These are phyloP conservation scores for Drosophila fulvimacula DNA, from an alignment of 2,888 invertebrate species.

Conservation along the genomic window DNA sequence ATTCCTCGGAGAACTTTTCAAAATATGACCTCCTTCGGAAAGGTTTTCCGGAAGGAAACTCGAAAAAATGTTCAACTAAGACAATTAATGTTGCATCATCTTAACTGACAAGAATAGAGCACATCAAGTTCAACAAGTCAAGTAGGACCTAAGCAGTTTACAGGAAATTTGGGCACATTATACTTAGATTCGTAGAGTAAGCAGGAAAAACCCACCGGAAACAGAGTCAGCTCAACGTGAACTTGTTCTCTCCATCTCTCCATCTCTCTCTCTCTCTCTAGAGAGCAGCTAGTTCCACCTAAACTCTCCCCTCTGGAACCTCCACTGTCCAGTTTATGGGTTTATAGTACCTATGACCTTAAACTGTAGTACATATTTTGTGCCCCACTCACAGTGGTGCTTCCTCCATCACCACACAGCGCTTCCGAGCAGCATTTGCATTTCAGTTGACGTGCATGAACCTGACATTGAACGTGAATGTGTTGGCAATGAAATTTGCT, in stretches of 20 bases:
- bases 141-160: background rate
- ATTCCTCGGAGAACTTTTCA: no score
- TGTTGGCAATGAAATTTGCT: conserved; percentile 74
- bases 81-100: background rate
- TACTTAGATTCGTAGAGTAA: background rate
- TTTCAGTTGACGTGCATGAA: conserved; percentile 66
- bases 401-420: background rate
- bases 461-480: conserved; percentile 79
- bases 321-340: background rate
- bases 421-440: conserved; percentile 43
- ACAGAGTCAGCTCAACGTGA: background rate
- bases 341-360: conserved; percentile 27
- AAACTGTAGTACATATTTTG: background rate
- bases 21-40: no score
- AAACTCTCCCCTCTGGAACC: background rate
- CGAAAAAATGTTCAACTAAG: no score
- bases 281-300: background rate
- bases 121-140: background rate
- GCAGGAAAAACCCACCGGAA: background rate
- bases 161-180: background rate
- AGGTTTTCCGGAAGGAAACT: no score
- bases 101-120: background rate
- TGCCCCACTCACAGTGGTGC: background rate
- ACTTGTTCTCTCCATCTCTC: background rate
- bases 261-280: background rate